phyloP scores from a whole-genome alignment of 2,113 vertebrate species.

The Onychostruthus taczanowskii region DNA sequence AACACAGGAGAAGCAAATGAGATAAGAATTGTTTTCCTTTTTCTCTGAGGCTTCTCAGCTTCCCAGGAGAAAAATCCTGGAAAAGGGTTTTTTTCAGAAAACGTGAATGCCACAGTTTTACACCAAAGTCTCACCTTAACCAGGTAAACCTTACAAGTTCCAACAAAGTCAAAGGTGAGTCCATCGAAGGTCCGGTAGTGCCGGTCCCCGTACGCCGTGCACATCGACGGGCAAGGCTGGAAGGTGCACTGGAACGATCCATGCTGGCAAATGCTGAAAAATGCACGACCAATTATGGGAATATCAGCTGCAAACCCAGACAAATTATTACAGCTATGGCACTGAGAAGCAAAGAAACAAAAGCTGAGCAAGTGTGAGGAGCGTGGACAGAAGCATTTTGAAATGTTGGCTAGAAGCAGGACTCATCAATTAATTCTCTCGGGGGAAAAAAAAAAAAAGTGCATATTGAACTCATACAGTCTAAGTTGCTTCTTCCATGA shows the following conservation, averaged over 20 bases:
- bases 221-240: conserved; percentile 91
- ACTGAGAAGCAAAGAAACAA: neutral
- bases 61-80: too few species aligned
- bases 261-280: conserved; percentile 85
- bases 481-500: neutral
- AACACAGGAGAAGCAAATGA: too few species aligned
- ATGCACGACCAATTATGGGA: neutral
- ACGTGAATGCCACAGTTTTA: neutral
- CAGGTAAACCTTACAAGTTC: conserved; percentile 88
- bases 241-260: conserved; percentile 90
- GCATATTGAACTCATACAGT: neutral
- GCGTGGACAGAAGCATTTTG: neutral
- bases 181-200: conserved; percentile 95
- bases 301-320: neutral
- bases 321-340: neutral
- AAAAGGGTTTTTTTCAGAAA: too few species aligned
- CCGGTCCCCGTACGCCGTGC: conserved; percentile 88
- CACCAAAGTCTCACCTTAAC: conserved; percentile 82
- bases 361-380: neutral
- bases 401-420: neutral
- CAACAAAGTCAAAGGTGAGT: conserved; percentile 89
- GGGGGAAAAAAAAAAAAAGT: accelerated
- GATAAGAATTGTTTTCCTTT: too few species aligned
- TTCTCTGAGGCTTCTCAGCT: too few species aligned
- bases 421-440: neutral